Base-by-base conservation (phyloP, 2,113 vertebrate genomes). In the Macrotis lagotis region DNA sequence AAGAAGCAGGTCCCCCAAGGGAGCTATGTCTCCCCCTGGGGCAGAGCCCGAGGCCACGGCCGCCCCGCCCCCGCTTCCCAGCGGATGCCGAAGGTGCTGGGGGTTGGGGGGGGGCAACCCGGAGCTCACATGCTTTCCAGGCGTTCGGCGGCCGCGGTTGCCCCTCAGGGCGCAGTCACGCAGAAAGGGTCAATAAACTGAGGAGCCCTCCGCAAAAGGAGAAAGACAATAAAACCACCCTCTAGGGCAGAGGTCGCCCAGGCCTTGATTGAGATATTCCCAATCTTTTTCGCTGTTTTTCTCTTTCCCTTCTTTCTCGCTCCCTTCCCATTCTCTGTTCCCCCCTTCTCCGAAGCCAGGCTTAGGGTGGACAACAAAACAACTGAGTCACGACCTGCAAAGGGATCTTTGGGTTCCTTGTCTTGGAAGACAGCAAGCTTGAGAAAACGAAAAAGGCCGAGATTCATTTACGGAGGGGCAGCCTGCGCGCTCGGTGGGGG, bases 221-320 rank as follows among this genome's bases (percentile, higher is more conserved):
- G 95, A 92, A 97, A 98, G 97, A 99, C 98, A 99, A 99, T 98
- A 97, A 98, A 98, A 98, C 98, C 98, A 98, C 98, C 98, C 98
- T 98, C 96, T 51, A 88, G 98, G 98, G 98, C 98, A 99, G 96
- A 98, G 98, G 98, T 99, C 98, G 97, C 94, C 97, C 98, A 96
- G 97, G 98, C 98, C 95, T 98, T 98, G 98, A 99, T 99, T 99
- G 98, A 99, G 98, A 99, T 99, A 99, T 99, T 99, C 97, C 96
- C 98, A 96, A 96, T 96, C 98, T 97, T 94, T 97, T 97, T 96
- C 92, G 94, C 94, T 96, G n/a, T 83, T 93, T 74, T 94, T 49
- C 89, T 95, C 96, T 95, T 89, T 92, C 83, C 28, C 44, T 25
- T 94, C 44, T 92, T 95, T 91, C 89, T 96, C 66, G 74, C 88